Conservation (phyloP, 37 sponge, comb jelly and placozoan species). For the Ianthella basta region DNA sequence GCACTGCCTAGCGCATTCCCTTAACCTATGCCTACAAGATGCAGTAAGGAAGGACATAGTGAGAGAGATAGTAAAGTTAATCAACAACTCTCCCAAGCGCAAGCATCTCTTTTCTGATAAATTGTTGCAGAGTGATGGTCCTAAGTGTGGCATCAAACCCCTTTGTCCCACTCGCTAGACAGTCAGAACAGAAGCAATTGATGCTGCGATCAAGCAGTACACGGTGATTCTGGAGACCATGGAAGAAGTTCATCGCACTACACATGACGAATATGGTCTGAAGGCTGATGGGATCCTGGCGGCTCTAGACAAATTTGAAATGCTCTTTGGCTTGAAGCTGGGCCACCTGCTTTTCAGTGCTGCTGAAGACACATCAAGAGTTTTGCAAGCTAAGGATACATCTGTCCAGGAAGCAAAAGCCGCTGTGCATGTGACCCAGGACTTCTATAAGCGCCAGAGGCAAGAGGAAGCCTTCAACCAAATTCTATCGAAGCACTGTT, state of each 20-base stretch:
- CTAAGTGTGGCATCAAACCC: constrained; percentile 36
- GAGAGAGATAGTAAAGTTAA: constrained; percentile 51
- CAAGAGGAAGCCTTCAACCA: constrained; percentile 6
- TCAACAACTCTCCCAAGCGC: constrained; percentile 63
- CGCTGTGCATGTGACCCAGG: constrained; percentile 45
- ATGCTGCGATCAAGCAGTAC: no score
- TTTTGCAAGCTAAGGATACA: constrained; percentile 53
- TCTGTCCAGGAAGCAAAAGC: constrained; percentile 56
- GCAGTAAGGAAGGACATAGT: constrained; percentile 50
- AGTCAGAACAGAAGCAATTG: constrained; percentile 60
- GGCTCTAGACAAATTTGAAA: constrained; percentile 55
- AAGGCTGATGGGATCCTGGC: constrained; percentile 58
- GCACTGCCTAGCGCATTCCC: constrained; percentile 67
- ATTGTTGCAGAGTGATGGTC: constrained; percentile 29
- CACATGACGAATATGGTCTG: constrained; percentile 70
- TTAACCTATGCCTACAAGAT: constrained; percentile 71
- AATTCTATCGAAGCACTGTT: constrained; percentile 45
- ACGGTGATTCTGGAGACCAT: constrained; percentile 44
- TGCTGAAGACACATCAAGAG: constrained; percentile 49
- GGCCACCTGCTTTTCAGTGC: constrained; percentile 53
- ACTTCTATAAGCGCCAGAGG: constrained; percentile 49
- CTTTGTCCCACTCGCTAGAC: constrained; percentile 72
- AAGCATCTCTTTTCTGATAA: constrained; percentile 39
- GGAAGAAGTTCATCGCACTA: constrained; percentile 36
- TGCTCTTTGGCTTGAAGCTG: constrained; percentile 61